Evolutionary conservation across 1,140 invertebrate genomes (phyloP).

Genomic region (Drosophila virilis): DNA sequence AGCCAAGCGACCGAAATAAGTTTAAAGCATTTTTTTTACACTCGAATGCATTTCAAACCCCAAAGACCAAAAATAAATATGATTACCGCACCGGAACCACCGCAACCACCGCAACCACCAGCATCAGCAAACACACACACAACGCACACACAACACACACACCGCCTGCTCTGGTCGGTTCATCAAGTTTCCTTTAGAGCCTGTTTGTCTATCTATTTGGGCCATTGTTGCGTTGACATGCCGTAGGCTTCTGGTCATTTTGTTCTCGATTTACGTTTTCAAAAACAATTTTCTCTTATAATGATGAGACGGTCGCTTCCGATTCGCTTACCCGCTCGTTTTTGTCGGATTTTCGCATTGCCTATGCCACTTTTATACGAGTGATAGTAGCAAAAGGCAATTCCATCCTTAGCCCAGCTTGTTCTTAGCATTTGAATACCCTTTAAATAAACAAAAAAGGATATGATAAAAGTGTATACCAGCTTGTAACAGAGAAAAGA

Average conservation of each 20-base stretch:
- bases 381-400: constrained; percentile 22
- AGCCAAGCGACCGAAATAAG: constrained; percentile 50
- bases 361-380: constrained; percentile 26
- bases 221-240: constrained; percentile 55
- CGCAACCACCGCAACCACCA: constrained; percentile 16
- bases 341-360: constrained; percentile 19
- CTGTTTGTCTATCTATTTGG: constrained; percentile 62
- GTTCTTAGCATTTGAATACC: constrained; percentile 7
- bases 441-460: neutral
- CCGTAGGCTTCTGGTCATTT: constrained; percentile 67
- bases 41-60: constrained; percentile 61
- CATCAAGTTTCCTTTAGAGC: constrained; percentile 9
- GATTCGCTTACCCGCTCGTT: constrained; percentile 50
- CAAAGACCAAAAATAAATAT: constrained; percentile 76
- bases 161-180: neutral
- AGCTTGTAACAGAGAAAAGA: neutral
- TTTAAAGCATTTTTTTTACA: constrained; percentile 67
- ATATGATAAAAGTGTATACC: neutral
- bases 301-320: constrained; percentile 59
- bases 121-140: constrained; percentile 7
- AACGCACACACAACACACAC: neutral
- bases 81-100: constrained; percentile 38
- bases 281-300: constrained; percentile 70
- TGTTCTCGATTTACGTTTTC: constrained; percentile 73
- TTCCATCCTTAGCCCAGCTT: constrained; percentile 5